Percentiles rank a stretch among this genome's conserved stretches.
phyloP scores from a whole-genome alignment of 1,140 invertebrate species.

The Oncopodura yosiiana region DNA sequence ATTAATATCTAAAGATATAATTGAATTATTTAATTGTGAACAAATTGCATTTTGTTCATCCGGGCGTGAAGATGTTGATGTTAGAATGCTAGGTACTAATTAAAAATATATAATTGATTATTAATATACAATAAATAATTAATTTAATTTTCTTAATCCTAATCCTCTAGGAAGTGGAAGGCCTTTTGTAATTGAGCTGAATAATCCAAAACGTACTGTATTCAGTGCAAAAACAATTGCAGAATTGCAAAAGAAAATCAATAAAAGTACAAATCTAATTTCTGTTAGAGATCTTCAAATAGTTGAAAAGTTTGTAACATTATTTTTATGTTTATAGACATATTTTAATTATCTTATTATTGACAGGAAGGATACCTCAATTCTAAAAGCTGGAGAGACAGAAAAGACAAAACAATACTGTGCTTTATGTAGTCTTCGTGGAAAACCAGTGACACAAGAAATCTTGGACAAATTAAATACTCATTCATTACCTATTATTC shows the following conservation, averaged over 20 bases:
- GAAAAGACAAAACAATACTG: slow-evolving; percentile 73
- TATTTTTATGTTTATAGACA: not conserved
- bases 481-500: slow-evolving; percentile 36
- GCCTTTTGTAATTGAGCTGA: slow-evolving; percentile 74
- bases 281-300: slow-evolving; percentile 54
- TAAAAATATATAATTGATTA: not conserved
- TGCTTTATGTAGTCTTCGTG: slow-evolving; percentile 58
- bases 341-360: not conserved
- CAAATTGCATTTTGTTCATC: slow-evolving; percentile 69
- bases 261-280: slow-evolving; percentile 46
- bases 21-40: slow-evolving; percentile 46
- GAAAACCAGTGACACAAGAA: slow-evolving; percentile 38
- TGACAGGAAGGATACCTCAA: slow-evolving; percentile 53
- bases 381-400: slow-evolving; percentile 77
- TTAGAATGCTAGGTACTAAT: slow-evolving; percentile 41
- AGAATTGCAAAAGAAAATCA: slow-evolving; percentile 51
- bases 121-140: slow-evolving; percentile 1
- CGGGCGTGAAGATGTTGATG: slow-evolving; percentile 90
- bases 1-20: slow-evolving; percentile 57
- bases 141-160: not conserved
- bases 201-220: slow-evolving; percentile 53
- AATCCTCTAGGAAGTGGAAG: slow-evolving; percentile 72
- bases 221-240: slow-evolving; percentile 46
- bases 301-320: slow-evolving; percentile 47
- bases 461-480: slow-evolving; percentile 47